A percentile compares a stretch with the other conserved stretches of the same genome.
Evolutionary conservation across 2,888 invertebrate genomes (phyloP).

Genomic region (Heliconius sara): DNA sequence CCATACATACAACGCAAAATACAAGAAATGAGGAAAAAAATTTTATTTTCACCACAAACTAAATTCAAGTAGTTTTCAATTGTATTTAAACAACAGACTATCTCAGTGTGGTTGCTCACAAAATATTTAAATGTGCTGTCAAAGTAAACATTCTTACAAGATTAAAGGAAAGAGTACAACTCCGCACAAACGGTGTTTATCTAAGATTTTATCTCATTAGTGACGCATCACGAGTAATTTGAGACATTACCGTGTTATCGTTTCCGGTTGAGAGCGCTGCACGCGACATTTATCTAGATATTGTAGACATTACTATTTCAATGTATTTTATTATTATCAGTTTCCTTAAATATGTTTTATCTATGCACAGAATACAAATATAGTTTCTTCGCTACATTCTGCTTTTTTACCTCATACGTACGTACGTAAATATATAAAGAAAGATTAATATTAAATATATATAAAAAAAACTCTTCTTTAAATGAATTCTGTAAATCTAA

Average conservation of each 20-base stretch:
- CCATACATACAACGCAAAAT: not conserved
- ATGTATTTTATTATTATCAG: slow-evolving; percentile 1
- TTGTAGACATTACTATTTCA: slow-evolving; percentile 4
- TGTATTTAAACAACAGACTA: not conserved
- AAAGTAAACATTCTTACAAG: not conserved
- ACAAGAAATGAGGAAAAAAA: no score
- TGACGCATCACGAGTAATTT: slow-evolving; percentile 30
- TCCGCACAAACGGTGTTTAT: slow-evolving; percentile 10
- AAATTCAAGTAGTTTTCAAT: not conserved
- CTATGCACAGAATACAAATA: not conserved
- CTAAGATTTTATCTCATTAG: slow-evolving; percentile 30
- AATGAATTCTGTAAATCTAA: no score
- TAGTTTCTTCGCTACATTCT: no score
- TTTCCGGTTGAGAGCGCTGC: slow-evolving; percentile 27
- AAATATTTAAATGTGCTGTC: not conserved
- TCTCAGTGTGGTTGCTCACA: not conserved
- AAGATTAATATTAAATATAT: no score
- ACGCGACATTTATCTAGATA: slow-evolving; percentile 13
- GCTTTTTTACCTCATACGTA: no score
- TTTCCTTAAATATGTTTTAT: not conserved
- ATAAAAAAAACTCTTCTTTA: no score
- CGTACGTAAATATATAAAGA: no score
- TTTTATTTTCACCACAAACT: not conserved
- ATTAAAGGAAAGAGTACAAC: slow-evolving; percentile 3
- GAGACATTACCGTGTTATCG: slow-evolving; percentile 26